Conservation (phyloP, 2,797 vertebrate genomes). For the Crax fasciolata region DNA sequence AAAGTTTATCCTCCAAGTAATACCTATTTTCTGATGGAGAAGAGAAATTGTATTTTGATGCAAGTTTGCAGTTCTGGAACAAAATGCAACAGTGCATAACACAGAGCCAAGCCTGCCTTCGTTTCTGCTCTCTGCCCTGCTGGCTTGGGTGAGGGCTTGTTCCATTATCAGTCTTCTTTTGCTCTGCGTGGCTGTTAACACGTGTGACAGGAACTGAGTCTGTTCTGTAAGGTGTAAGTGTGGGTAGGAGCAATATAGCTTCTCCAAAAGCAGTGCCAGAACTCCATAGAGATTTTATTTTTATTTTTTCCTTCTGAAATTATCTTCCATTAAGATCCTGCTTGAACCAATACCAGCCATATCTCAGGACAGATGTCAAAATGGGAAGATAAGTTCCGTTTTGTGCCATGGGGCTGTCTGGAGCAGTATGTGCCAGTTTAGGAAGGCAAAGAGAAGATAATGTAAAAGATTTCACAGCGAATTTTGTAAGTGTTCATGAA, state of each 20-base stretch:
- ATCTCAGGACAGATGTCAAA: neutral
- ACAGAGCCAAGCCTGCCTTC: neutral
- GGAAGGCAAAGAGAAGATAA: neutral
- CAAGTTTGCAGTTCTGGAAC: neutral
- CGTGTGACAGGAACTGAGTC: neutral
- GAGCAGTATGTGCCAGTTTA: neutral
- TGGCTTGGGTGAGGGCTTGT: neutral
- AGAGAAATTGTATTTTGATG: neutral
- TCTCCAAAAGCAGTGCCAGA: neutral
- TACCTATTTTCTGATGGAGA: neutral
- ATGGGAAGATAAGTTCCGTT: neutral
- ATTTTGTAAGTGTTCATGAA: neutral
- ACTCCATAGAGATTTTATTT: neutral
- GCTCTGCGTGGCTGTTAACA: neutral
- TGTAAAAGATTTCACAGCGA: neutral
- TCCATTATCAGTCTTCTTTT: neutral
- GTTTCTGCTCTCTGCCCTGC: neutral
- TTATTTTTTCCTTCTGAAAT: neutral
- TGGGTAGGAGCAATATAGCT: neutral
- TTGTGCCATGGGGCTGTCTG: neutral
- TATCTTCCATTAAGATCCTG: neutral
- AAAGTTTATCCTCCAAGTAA: neutral
- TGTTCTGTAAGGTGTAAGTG: neutral
- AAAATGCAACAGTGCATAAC: neutral
- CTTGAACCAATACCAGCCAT: neutral